Evolutionary conservation across 2,113 vertebrate species (phyloP), one percentile per base, ranked within the genome.

Genomic region (Vicugna pacos): DNA sequence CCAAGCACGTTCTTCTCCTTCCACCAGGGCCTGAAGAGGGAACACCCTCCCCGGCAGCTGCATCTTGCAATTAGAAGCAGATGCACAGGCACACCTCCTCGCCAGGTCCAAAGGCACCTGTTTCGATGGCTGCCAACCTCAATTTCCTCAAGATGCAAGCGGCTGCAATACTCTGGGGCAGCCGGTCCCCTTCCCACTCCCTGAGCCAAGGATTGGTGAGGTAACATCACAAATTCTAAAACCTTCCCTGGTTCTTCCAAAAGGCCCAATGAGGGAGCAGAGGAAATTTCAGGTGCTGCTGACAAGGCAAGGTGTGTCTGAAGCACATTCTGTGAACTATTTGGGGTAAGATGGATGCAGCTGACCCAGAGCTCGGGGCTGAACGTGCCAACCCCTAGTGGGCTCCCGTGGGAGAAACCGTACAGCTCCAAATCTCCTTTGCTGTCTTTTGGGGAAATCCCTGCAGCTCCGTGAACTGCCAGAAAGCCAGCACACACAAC

Each of bases 1-100:
- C 83, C 56, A 16, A 76, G 64, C 62, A 52, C 0, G 5, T 48
- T 32, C 56, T 46, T 58, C 30, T 69, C 58, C 52, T 48, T 12
- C 89, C 35, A 2, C 82, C 79, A 8, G 69, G 35, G 14, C 30
- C 22, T 42, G 15, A 26, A 62, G 48, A 35, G 16, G 69, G 9
- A 56, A 13, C 6, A 0, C 30, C 15, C 26, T 50, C 64, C 82
- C 52, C 2, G 0, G 62, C 62, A 85, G 76, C 88, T 46, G 28
- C 12, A 0, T 54, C 64, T 62, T 28, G 54, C n/a, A 32, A 35
- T 20, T 4, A 89, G 86, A 90, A 96, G 73, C 93, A 35, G 48
- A 19, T 6, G 4, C 0, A 0, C 0, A 16, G 70, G 28, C 26
- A 50, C 46, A 28, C 46, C 46, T 22, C 65, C 17, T 7, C 6